phyloP scores from a whole-genome alignment of 2,113 vertebrate genomes.

The Steatornis caripensis region DNA sequence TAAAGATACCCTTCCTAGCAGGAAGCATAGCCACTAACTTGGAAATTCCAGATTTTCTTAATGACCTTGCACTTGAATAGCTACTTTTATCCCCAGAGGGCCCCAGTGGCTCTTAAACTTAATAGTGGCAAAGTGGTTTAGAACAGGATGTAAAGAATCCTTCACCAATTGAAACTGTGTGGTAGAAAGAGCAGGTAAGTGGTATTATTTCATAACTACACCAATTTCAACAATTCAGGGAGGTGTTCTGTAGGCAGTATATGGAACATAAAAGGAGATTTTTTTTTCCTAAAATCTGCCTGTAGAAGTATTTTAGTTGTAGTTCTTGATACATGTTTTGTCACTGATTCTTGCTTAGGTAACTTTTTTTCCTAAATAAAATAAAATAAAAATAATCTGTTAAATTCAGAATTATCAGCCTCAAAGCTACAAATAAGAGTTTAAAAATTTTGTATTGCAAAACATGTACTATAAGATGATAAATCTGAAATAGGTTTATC shows the following conservation, averaged over 20 bases:
- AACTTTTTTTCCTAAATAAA: background rate
- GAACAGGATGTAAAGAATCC: background rate
- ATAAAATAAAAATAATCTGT: background rate
- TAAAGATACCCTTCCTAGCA: background rate
- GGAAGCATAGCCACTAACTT: background rate
- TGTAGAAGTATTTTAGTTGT: background rate
- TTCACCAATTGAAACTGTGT: background rate
- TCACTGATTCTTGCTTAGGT: background rate
- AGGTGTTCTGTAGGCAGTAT: background rate
- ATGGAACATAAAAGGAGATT: background rate
- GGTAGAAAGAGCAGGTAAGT: background rate
- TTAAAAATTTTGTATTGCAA: background rate
- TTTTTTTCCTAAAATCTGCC: background rate
- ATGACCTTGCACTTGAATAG: constrained; percentile 2
- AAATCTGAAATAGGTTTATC: background rate
- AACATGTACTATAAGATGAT: background rate
- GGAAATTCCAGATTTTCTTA: background rate
- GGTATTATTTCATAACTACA: background rate
- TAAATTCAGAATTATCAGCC: background rate
- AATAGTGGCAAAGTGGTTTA: constrained; percentile 3
- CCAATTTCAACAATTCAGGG: background rate
- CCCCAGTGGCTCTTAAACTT: background rate
- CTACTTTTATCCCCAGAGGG: background rate
- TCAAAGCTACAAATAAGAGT: background rate
- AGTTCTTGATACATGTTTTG: background rate